Percentiles rank a stretch among this genome's conserved stretches.
These are phyloP conservation scores for Chironomus riparius DNA, from an alignment of 2,888 invertebrate genomes.

Conservation along the genomic window DNA sequence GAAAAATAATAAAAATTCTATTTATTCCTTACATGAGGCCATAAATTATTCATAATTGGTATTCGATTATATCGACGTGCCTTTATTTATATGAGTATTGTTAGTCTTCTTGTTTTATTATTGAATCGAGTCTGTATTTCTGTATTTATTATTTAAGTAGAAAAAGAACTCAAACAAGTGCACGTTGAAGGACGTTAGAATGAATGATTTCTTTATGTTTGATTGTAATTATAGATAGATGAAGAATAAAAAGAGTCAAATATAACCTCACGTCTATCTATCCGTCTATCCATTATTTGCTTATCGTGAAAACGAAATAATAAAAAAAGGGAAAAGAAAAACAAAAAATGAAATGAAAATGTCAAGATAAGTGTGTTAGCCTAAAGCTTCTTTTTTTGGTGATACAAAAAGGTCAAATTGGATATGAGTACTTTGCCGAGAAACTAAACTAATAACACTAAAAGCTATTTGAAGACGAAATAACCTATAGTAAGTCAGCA, in stretches of 20 bases:
- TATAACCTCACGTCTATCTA: no score
- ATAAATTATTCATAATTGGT: conserved; percentile 24
- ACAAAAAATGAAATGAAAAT: not conserved
- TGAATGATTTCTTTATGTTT: not conserved
- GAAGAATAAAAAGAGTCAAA: no score
- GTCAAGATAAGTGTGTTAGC: not conserved
- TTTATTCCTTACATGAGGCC: not conserved
- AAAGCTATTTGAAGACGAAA: not conserved
- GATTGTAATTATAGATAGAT: no score
- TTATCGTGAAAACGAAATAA: not conserved
- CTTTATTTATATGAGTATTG: not conserved
- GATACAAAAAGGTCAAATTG: not conserved
- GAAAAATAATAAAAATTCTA: no score
- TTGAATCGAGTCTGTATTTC: no score
- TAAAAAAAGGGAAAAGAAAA: not conserved
- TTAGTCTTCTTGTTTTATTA: no score
- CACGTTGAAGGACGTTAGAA: not conserved
- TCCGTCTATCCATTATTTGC: not conserved
- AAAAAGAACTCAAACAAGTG: conserved; percentile 4
- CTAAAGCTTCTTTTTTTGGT: not conserved
- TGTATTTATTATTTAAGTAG: not conserved
- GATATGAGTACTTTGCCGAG: not conserved
- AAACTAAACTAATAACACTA: not conserved
- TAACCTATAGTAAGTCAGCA: no score
- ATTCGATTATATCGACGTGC: conserved; percentile 16